phyloP scores from a whole-genome alignment of 2,888 invertebrate genomes.

The Mallateleia sp. region DNA sequence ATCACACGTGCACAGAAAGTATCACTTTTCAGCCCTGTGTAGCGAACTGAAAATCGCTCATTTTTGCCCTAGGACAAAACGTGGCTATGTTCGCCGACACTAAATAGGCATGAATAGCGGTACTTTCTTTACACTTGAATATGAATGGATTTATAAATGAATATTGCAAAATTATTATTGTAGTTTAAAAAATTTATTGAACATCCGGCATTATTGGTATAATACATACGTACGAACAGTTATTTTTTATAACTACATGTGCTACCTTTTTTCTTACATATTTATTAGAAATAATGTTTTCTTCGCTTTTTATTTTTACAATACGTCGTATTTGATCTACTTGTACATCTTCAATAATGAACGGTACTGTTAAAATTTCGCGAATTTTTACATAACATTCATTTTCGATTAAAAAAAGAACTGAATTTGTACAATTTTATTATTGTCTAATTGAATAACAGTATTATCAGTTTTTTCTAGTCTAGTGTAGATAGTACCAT shows the following conservation, averaged over 20 bases:
- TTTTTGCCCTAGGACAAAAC: no score
- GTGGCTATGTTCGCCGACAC: no score
- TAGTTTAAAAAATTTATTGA: no score
- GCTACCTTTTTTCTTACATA: conserved; percentile 1
- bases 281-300: not conserved
- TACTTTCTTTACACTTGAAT: no score
- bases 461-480: conserved; percentile 35
- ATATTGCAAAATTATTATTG: no score
- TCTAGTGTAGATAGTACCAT: conserved; percentile 9
- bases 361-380: not conserved
- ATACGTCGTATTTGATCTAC: not conserved
- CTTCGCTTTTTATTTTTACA: not conserved
- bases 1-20: no score
- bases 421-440: conserved; percentile 35
- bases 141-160: no score
- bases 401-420: conserved; percentile 18
- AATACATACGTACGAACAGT: conserved; percentile 14
- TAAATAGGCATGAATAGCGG: no score
- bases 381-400: conserved; percentile 23
- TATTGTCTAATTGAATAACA: conserved; percentile 19
- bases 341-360: not conserved
- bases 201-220: conserved; percentile 8
- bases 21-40: no score
- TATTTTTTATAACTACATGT: not conserved
- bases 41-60: no score